phyloP scores from a whole-genome alignment of 1,140 invertebrate genomes.

The Cardiocondyla obscurior region DNA sequence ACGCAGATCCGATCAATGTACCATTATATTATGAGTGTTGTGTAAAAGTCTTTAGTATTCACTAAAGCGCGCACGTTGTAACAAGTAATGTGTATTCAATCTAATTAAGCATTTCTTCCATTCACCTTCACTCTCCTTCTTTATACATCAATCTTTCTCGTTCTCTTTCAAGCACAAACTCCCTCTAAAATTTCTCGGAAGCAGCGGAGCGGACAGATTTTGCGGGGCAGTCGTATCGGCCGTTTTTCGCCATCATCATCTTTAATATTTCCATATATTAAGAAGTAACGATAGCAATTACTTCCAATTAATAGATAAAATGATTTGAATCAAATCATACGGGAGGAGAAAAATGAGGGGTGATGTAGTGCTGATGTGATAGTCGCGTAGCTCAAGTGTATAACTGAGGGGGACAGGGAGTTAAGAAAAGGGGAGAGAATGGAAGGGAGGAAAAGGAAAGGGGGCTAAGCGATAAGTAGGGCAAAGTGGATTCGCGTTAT shows the following conservation, averaged over 20 bases:
- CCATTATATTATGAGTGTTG: neutral
- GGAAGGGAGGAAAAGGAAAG: neutral
- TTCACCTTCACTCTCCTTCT: conserved; percentile 23
- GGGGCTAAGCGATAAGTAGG: conserved; percentile 17
- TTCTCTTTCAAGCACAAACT: conserved; percentile 68
- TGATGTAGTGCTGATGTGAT: conserved; percentile 46
- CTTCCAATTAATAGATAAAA: conserved; percentile 5
- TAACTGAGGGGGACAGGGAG: neutral
- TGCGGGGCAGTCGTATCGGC: conserved; percentile 69
- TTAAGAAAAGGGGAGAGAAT: neutral
- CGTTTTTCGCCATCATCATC: conserved; percentile 60
- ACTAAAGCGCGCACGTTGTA: neutral
- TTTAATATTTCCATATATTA: conserved; percentile 18
- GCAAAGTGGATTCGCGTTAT: conserved; percentile 41
- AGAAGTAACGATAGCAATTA: conserved; percentile 15
- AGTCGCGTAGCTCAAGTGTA: conserved; percentile 25
- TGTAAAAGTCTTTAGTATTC: conserved; percentile 8
- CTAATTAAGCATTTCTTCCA: conserved; percentile 22
- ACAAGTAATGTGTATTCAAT: conserved; percentile 24
- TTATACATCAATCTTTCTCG: conserved; percentile 2
- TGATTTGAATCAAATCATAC: conserved; percentile 27
- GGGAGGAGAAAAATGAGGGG: conserved; percentile 37
- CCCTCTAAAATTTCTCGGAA: conserved; percentile 74
- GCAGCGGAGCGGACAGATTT: conserved; percentile 78
- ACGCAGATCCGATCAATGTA: neutral